Percentiles rank a stretch among this genome's conserved stretches.
Evolutionary conservation across 2,888 invertebrate species (phyloP).

Genomic region (Dione vanillae): DNA sequence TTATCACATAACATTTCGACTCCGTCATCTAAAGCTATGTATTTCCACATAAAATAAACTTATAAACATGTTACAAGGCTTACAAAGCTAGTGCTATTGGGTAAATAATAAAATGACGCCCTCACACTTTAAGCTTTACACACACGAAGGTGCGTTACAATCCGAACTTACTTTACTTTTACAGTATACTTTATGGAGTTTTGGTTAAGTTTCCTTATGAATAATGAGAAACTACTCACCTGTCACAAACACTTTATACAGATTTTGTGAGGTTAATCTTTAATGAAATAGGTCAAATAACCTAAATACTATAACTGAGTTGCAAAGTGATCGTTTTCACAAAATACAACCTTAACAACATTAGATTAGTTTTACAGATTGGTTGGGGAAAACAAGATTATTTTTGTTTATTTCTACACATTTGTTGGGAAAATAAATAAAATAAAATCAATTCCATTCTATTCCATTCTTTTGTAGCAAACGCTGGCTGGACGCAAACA

Average conservation of each 20-base stretch:
- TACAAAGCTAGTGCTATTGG: slow-evolving; percentile 19
- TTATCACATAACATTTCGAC: not conserved
- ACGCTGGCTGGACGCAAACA: not conserved
- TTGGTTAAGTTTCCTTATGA: slow-evolving; percentile 24
- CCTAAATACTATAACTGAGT: not conserved
- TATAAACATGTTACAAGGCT: not conserved
- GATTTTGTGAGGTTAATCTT: slow-evolving; percentile 20
- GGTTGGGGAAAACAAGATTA: not conserved
- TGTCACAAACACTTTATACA: slow-evolving; percentile 8
- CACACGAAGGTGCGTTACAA: slow-evolving; percentile 20
- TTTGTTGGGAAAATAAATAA: not conserved
- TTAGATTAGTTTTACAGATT: not conserved
- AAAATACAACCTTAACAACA: not conserved
- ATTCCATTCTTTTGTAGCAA: slow-evolving; percentile 11
- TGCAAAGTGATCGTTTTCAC: not conserved
- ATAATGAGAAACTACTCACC: slow-evolving; percentile 27
- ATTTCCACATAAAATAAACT: slow-evolving; percentile 13
- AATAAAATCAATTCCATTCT: not conserved
- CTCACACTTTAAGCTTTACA: slow-evolving; percentile 18
- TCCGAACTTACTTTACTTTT: slow-evolving; percentile 23
- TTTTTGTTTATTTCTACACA: not conserved
- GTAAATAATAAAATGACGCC: slow-evolving; percentile 18
- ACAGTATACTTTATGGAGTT: not conserved
- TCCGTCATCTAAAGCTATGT: not conserved
- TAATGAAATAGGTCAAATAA: slow-evolving; percentile 1